phyloP scores from a whole-genome alignment of 2,113 vertebrate species.

The Daubentonia madagascariensis region DNA sequence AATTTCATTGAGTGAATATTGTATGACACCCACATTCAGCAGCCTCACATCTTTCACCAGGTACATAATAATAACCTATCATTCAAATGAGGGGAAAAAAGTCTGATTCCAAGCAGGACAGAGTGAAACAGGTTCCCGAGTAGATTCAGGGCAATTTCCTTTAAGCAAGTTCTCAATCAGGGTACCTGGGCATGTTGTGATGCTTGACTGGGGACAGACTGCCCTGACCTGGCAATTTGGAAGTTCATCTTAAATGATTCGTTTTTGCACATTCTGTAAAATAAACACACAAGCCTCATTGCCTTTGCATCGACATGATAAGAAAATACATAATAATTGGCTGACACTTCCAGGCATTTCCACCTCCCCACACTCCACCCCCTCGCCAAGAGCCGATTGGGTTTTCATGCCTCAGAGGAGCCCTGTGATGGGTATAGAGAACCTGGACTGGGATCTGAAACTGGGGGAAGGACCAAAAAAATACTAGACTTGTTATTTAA shows the following conservation, averaged over 20 bases:
- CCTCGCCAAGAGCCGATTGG: neutral
- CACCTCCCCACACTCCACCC: neutral
- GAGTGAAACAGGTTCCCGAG: neutral
- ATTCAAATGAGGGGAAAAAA: neutral
- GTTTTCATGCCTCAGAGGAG: neutral
- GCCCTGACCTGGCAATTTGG: constrained; percentile 15
- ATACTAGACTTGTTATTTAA: neutral
- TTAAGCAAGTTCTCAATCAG: constrained; percentile 1
- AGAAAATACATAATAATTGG: neutral
- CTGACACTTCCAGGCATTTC: neutral
- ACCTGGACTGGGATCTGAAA: neutral
- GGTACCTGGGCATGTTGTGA: neutral
- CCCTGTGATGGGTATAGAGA: neutral
- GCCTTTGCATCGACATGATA: neutral
- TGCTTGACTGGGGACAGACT: constrained; percentile 36
- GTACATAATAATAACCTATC: constrained; percentile 38
- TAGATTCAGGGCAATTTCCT: neutral
- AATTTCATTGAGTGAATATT: constrained; percentile 9
- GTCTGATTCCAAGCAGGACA: neutral
- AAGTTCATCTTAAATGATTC: neutral
- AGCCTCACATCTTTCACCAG: constrained; percentile 13
- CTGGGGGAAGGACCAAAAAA: neutral
- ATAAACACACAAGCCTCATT: constrained; percentile 2
- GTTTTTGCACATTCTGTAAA: constrained; percentile 1
- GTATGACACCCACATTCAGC: neutral